Evolutionary conservation across 2,113 vertebrate species (phyloP), one percentile per base, ranked within the genome.

Genomic region (Passerina amoena): DNA sequence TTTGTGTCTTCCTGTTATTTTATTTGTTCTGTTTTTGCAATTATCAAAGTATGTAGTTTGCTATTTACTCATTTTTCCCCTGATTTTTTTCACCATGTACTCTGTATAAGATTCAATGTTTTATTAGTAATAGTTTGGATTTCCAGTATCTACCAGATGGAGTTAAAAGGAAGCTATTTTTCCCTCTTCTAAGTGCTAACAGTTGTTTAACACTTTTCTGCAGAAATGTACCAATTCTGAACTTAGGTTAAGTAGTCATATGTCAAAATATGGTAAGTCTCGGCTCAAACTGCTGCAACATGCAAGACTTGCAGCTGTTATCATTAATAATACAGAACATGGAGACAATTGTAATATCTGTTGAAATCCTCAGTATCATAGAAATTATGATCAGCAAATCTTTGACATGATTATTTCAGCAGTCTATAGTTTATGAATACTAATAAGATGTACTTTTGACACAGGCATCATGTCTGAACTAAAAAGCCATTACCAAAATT

Each of bases 311-410:
- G 88, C 90, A 96, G 79, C 76, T 97, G 90, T 90, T 94, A 59
- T 21, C 50, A 88, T 95, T 75, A 97, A 96, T 96, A 92, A 96
- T 95, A 86, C 59, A 97, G 57, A 94, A 54, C 81, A 71, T n/a
- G 28, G 33, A 84, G 53, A 76, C 60, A 88, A 77, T 72, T 82
- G 54, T 71, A 84, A 27, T 94, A 85, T 79, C 75, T 91, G 51
- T 89, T 96, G 63, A 68, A 57, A 25, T 88, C 51, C 56, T 90
- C 61, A 84, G 45, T 79, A 68, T 75, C 82, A 56, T 28, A 80
- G 24, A 84, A 77, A 80, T 82, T 69, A 72, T 82, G 44, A 82
- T 90, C 93, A 97, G 56, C 53, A 91, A 94, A 73, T 95, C 79
- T 95, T 94, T 94, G 83, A 76, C 84, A 92, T 7, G 3, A 92